Evolutionary conservation across 1,140 invertebrate genomes (phyloP), one percentile per base, ranked within the genome.

Genomic region (Phocides pigmalion): DNA sequence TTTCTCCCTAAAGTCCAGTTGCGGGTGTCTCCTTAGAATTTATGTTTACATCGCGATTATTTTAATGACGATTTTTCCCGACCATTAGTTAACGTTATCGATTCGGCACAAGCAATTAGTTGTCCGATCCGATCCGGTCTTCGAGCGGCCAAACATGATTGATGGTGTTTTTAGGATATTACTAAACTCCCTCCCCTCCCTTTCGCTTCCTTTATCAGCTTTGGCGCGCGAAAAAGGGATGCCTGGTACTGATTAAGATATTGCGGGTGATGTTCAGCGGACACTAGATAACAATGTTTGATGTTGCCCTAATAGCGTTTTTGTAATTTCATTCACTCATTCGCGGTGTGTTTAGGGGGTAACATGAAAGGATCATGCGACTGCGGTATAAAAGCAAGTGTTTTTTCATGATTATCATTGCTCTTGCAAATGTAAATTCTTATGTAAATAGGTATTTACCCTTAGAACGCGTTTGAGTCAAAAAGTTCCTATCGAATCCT

Each of bases 121-220:
- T 74, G 70, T 66, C 39, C 66, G 79, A 78, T 81, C 68, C 49
- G 63, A 72, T 68, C 54, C 37, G 68, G 74, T 76, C 75, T 64
- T 51, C 37, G 63, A 74, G 54, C 59, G 68, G 49, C 64, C 65
- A 74, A 81, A 80, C 79, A 86, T 90, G 87, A 90, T 90, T 86
- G 83, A 90, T 90, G 79, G 66, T 71, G 78, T 70, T 79, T 79
- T 83, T 78, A 76, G 74, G 71, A 86, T 83, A 88, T 88, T 87
- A 84, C 74, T 66, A 70, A 75, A 78, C 56, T 64, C 70, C 74
- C 71, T 50, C 63, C 53, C 70, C 76, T 66, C 64, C 59, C 58
- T 49, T 66, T 50, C 14, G 28, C 12, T 56, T 64, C 50, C 61
- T 71, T 82, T 88, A 81, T 88, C 78, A 68, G 64, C 63, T 58